phyloP scores from a whole-genome alignment of 2,797 vertebrate genomes.

The Smutsia temminckii region DNA sequence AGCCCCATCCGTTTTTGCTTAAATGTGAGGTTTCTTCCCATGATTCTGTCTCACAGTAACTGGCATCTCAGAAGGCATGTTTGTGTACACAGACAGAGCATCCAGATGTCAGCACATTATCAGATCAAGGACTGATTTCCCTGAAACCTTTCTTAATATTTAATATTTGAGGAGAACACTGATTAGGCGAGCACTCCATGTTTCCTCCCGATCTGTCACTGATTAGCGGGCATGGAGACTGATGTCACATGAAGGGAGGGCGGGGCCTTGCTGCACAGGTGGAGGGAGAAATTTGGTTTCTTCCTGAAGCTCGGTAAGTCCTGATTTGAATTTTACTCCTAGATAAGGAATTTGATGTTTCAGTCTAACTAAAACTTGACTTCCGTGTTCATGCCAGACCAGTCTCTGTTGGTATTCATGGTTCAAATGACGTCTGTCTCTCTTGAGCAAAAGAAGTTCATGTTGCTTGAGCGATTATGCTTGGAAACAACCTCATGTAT shows the following conservation, averaged over 20 bases:
- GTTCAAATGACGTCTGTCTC: constrained; percentile 20
- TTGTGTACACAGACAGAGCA: not conserved
- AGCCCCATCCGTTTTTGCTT: not conserved
- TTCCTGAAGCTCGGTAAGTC: constrained; percentile 34
- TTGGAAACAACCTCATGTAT: not conserved
- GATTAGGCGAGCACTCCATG: constrained; percentile 25
- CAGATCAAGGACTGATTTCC: constrained; percentile 42
- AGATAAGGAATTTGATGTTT: constrained; percentile 32
- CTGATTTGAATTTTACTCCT: constrained; percentile 62
- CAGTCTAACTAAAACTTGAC: constrained; percentile 11
- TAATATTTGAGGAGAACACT: constrained; percentile 63
- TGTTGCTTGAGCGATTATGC: not conserved
- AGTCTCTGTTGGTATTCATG: not conserved
- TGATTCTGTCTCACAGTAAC: constrained; percentile 4
- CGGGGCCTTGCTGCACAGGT: constrained; percentile 52
- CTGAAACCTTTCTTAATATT: constrained; percentile 63
- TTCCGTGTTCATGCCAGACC: constrained; percentile 51
- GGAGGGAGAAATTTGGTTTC: not conserved
- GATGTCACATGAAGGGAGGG: constrained; percentile 67
- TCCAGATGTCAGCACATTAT: not conserved
- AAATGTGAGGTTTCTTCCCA: constrained; percentile 43
- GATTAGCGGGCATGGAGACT: constrained; percentile 74
- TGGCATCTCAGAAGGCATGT: constrained; percentile 49
- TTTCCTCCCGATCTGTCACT: constrained; percentile 74
- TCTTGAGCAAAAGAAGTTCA: not conserved